Base-by-base conservation (phyloP, 2,113 vertebrate genomes). In the Ctenodactylus gundi region DNA sequence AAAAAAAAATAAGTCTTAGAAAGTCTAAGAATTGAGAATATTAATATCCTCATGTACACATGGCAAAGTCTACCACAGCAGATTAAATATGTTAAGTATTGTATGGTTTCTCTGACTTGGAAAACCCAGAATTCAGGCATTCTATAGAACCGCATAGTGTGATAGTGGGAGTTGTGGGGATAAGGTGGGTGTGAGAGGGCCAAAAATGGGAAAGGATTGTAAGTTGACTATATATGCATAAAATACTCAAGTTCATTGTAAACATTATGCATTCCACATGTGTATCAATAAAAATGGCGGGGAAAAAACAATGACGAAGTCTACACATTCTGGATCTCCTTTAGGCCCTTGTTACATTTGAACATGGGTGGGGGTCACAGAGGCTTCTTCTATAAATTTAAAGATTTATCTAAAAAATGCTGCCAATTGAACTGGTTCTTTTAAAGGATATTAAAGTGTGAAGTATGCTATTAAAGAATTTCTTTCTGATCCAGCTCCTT, bases 401-500 rank as follows among this genome's bases (percentile, higher is more conserved):
- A 90, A 46, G 80, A 88, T 87, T 93, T 94, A 88, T 87, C 70
- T 96, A 83, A 20, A 93, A 89, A 96, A 91, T 46, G 4, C 68
- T 86, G 77, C 84, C 86, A 90, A 91, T 85, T 89, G 89, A 95
- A 93, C 55, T 77, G 65, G 65, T 75, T 94, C 39, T 14, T 96
- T 80, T 58, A 88, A 97, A 93, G 88, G 84, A 91, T 75, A 89
- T 82, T 88, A 86, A 90, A 64, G 64, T 93, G 75, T 93, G 88
- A 95, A 96, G 92, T 89, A 77, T 57, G 80, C 65, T 95, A 85
- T 95, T 92, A 95, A 95, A 97, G 80, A 94, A 90, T 83, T 95
- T 67, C 81, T 85, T 94, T 97, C 96, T 95, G 83, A 95, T 95
- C 89, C 29, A 89, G 6, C 34, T 95, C 34, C 68, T 97, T 98